Evolutionary conservation across 2,797 vertebrate genomes (phyloP).

Genomic region (Peromyscus melanophrys): DNA sequence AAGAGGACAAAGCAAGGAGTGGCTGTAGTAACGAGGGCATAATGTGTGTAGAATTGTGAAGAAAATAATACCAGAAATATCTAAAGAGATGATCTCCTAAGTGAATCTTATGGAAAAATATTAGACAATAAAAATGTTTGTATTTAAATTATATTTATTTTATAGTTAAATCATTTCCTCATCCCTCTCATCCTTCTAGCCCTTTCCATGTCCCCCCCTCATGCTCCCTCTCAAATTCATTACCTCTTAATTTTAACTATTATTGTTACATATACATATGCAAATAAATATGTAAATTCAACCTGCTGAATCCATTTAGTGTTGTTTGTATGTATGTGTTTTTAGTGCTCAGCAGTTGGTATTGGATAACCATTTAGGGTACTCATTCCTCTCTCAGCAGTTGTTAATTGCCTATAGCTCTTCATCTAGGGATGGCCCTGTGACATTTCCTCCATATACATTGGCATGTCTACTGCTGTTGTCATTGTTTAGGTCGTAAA

Average conservation of each 20-base stretch:
- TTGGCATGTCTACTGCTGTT: no score
- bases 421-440: not conserved
- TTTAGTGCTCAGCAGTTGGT: not conserved
- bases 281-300: not conserved
- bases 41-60: conserved; percentile 3
- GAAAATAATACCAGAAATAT: conserved; percentile 31
- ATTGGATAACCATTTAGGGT: not conserved
- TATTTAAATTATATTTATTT: not conserved
- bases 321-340: not conserved
- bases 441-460: not conserved
- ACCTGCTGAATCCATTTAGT: not conserved
- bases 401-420: not conserved
- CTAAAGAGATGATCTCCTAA: conserved; percentile 1
- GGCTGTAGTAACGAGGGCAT: not conserved
- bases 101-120: conserved; percentile 9
- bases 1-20: not conserved
- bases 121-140: not conserved
- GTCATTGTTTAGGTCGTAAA: not conserved
- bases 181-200: not conserved
- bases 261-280: not conserved
- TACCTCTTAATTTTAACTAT: not conserved
- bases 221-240: not conserved
- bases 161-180: not conserved
- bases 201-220: not conserved
- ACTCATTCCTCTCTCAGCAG: not conserved